Conservation (phyloP, 1,140 invertebrate species). For the Brachionus rubens region DNA sequence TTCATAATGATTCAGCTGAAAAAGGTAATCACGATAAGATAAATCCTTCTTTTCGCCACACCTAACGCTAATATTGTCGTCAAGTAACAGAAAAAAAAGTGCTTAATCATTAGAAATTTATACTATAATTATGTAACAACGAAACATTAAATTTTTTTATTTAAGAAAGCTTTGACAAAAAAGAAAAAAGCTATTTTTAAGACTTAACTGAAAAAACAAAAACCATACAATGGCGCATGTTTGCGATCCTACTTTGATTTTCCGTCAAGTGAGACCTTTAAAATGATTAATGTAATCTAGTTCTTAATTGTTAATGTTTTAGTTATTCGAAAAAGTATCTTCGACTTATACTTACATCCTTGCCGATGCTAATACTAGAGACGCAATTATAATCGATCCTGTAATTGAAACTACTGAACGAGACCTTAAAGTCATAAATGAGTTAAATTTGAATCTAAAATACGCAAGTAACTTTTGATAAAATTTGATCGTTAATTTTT, state of each 20-base stretch:
- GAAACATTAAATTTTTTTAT: background rate
- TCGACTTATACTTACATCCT: constrained; percentile 94
- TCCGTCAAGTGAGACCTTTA: too few relatives aligned
- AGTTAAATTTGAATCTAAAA: constrained; percentile 67
- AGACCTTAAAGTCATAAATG: constrained; percentile 55
- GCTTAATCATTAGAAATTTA: too few relatives aligned
- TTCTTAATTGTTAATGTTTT: too few relatives aligned
- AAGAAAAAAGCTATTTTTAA: background rate
- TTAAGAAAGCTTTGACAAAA: background rate
- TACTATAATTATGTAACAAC: too few relatives aligned
- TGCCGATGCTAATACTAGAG: constrained; percentile 71
- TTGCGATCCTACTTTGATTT: constrained; percentile 17
- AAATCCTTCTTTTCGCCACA: too few relatives aligned
- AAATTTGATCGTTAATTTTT: constrained; percentile 34
- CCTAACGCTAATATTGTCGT: too few relatives aligned
- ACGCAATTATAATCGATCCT: constrained; percentile 92
- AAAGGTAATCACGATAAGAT: too few relatives aligned
- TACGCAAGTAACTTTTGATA: constrained; percentile 72
- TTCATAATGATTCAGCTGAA: too few relatives aligned
- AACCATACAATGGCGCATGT: constrained; percentile 10
- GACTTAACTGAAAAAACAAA: background rate
- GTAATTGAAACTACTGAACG: constrained; percentile 72
- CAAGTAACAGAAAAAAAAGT: too few relatives aligned
- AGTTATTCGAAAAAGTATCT: constrained; percentile 83
- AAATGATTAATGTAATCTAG: too few relatives aligned